Conservation (phyloP, 2,888 invertebrate genomes). For the Stenurella melanura region DNA sequence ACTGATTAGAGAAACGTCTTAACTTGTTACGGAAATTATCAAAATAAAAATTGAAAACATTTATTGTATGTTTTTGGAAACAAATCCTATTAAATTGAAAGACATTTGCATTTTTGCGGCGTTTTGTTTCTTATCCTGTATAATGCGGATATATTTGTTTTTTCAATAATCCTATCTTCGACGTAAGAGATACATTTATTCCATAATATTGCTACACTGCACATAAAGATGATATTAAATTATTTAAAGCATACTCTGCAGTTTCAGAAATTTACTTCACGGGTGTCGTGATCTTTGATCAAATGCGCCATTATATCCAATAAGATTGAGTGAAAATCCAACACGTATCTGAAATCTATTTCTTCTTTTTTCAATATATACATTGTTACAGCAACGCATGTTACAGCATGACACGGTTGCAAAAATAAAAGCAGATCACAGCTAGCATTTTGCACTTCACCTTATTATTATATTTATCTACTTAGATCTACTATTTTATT, state of each 20-base stretch:
- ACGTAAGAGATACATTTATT: no score
- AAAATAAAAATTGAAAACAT: no score
- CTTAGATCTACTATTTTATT: neutral
- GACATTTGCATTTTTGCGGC: no score
- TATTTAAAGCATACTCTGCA: neutral
- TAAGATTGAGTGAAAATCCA: neutral
- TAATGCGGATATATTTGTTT: no score
- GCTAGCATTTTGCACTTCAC: constrained; percentile 29
- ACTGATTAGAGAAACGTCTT: no score
- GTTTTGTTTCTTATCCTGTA: no score
- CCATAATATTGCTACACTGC: neutral
- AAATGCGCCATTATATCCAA: constrained; percentile 1
- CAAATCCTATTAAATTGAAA: no score
- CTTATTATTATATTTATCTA: constrained; percentile 4
- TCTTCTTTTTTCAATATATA: constrained; percentile 22
- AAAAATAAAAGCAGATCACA: constrained; percentile 20
- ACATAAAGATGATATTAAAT: neutral
- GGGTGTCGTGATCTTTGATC: neutral
- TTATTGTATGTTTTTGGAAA: no score
- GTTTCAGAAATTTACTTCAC: neutral
- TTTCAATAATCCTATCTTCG: no score
- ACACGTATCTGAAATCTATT: constrained; percentile 9
- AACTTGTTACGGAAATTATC: no score
- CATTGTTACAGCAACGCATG: constrained; percentile 29
- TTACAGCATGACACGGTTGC: constrained; percentile 14